Base-by-base conservation (phyloP, 2,888 invertebrate species). In the Caenorhabditis plicata region DNA sequence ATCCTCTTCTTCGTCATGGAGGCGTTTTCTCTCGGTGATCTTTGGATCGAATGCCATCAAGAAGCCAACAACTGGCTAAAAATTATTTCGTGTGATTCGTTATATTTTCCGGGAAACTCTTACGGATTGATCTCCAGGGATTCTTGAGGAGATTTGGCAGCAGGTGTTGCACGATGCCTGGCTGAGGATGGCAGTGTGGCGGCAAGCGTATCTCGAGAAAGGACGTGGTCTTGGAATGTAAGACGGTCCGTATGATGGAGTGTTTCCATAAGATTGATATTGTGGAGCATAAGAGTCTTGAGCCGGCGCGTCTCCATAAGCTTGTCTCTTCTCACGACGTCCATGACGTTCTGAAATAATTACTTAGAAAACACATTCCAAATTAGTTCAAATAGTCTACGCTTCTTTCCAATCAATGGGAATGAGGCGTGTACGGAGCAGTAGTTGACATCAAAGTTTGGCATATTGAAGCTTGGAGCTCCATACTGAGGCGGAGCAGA, bases 341-440 rank as follows among this genome's bases (percentile, higher is more conserved):
- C 29, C 36, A 33, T 48, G 48, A 22, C 43, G 53, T 43, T 56
- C 66, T 67, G 60, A 15, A 65, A 55, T 31, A n/a, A 19, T 27
- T 20, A 46, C 26, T 15, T 33, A 29, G 29, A 29, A 29, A 8
- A 8, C 29, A 29, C 29, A 29, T 9, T 11, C 11, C 8, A 9
- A 29, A 8, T 11, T 11, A 8, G 9, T 29, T 11, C 29, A 29
- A 9, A 9, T 9, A 29, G 8, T 9, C 11, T 8, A 29, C 29
- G 8, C 11, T 29, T 29, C 29, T 9, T 36, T 32, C 62, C 68
- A 29, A 64, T 61, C 27, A 71, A 36, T 27, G 71, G 71, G 65
- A 71, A 71, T 23, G 66, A 64, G 26, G 68, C 68, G 38, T 71
- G 68, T 15, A 68, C 68, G 15, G 71, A 66, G 55, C 71, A 71